These are phyloP conservation scores for Struthio camelus DNA, from an alignment of 2,113 vertebrate genomes.

Conservation along the genomic window DNA sequence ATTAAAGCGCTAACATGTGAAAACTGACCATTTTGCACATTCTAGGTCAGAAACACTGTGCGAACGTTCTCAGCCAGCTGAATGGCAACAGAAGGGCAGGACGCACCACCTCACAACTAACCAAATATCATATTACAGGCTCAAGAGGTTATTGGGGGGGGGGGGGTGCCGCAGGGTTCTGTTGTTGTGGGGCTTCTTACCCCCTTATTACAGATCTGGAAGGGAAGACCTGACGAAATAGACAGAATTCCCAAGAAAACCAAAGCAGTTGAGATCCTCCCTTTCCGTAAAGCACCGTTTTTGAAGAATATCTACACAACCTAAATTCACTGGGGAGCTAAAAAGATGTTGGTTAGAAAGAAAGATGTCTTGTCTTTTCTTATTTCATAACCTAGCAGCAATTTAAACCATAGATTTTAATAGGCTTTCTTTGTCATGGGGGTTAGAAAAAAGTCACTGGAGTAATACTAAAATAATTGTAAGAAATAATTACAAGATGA, in stretches of 20 bases:
- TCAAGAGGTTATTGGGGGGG: not conserved
- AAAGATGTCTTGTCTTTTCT: not conserved
- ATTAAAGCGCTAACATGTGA: not conserved
- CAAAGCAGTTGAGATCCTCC: not conserved
- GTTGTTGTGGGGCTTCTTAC: not conserved
- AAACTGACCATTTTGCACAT: not conserved
- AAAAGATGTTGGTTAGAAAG: not conserved
- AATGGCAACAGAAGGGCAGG: not conserved
- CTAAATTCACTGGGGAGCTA: not conserved
- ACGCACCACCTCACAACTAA: not conserved
- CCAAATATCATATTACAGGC: not conserved
- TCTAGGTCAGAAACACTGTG: not conserved
- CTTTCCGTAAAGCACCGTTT: not conserved
- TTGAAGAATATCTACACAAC: not conserved
- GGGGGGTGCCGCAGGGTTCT: not conserved
- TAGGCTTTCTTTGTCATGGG: not conserved
- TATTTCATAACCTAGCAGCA: not conserved
- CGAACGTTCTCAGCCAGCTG: slow-evolving; percentile 8
- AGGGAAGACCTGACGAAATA: not conserved
- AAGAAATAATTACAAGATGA: not conserved
- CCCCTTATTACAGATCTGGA: not conserved
- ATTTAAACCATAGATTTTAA: not conserved
- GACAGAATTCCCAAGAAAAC: not conserved
- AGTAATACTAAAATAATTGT: not conserved
- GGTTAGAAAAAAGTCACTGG: not conserved